Percentiles rank a stretch among this genome's conserved stretches.
Conservation (phyloP, 1,140 invertebrate species). For the Drosophila erecta region DNA sequence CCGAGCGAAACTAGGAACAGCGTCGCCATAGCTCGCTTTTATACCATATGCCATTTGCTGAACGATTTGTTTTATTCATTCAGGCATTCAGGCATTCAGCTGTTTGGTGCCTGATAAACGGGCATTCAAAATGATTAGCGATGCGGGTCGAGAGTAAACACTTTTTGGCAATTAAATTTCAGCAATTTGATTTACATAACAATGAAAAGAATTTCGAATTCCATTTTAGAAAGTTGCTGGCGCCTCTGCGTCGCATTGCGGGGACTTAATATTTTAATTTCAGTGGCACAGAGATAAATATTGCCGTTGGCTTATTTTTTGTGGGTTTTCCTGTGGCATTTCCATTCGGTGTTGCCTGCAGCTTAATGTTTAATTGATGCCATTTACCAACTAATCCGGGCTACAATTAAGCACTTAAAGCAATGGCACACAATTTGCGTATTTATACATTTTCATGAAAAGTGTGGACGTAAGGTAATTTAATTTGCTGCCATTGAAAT, state of each 20-base stretch:
- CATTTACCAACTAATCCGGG: slow-evolving; percentile 29
- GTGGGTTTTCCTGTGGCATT: slow-evolving; percentile 17
- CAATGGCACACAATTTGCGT: slow-evolving; percentile 18
- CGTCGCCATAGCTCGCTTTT: slow-evolving; percentile 38
- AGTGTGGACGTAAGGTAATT: slow-evolving; percentile 1
- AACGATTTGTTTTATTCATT: not conserved
- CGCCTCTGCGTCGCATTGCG: not conserved
- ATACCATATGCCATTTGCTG: slow-evolving; percentile 45
- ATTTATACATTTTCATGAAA: slow-evolving; percentile 1
- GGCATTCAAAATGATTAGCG: not conserved
- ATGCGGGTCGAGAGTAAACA: slow-evolving; percentile 61
- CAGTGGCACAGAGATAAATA: slow-evolving; percentile 31
- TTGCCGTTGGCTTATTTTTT: slow-evolving; percentile 39
- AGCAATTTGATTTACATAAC: slow-evolving; percentile 70
- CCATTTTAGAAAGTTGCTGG: slow-evolving; percentile 40
- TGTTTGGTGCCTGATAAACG: slow-evolving; percentile 27
- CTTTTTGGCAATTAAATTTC: slow-evolving; percentile 75
- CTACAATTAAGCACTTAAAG: slow-evolving; percentile 39
- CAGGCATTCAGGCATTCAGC: slow-evolving; percentile 3
- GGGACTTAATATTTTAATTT: slow-evolving; percentile 49
- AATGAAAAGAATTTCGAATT: slow-evolving; percentile 70
- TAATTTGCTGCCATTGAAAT: slow-evolving; percentile 15
- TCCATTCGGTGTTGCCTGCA: slow-evolving; percentile 5
- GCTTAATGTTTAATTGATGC: slow-evolving; percentile 39
- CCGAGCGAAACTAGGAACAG: slow-evolving; percentile 45